Evolutionary conservation across 2,888 invertebrate species (phyloP).

Genomic region (Noctua comes): DNA sequence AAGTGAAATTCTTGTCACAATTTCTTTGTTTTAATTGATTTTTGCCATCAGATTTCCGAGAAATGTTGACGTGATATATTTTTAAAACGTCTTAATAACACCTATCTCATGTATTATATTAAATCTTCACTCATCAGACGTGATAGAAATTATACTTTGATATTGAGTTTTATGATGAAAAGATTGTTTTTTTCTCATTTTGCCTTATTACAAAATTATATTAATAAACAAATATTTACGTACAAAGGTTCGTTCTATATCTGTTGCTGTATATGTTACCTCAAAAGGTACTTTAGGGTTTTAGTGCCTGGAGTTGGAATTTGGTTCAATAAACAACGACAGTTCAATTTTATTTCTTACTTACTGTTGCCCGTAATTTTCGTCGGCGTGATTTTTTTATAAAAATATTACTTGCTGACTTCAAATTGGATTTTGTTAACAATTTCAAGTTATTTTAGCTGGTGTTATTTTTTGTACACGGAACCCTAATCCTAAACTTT

Average conservation of each 20-base stretch:
- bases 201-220: not conserved
- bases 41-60: not conserved
- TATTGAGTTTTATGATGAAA: not conserved
- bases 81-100: not conserved
- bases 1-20: conserved; percentile 13
- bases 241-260: not conserved
- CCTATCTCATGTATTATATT: conserved; percentile 19
- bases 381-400: no score
- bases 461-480: no score
- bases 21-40: conserved; percentile 9
- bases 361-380: no score
- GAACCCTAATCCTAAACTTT: no score
- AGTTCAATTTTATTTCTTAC: no score
- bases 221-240: not conserved
- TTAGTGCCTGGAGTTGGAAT: not conserved
- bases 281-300: not conserved
- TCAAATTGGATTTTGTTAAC: no score
- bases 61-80: not conserved
- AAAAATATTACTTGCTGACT: no score
- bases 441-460: no score
- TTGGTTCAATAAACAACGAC: not conserved
- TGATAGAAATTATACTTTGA: not conserved
- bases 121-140: not conserved
- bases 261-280: not conserved
- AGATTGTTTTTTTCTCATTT: not conserved